Conservation (phyloP, 2,888 invertebrate genomes). For the Drosophila mimetica region DNA sequence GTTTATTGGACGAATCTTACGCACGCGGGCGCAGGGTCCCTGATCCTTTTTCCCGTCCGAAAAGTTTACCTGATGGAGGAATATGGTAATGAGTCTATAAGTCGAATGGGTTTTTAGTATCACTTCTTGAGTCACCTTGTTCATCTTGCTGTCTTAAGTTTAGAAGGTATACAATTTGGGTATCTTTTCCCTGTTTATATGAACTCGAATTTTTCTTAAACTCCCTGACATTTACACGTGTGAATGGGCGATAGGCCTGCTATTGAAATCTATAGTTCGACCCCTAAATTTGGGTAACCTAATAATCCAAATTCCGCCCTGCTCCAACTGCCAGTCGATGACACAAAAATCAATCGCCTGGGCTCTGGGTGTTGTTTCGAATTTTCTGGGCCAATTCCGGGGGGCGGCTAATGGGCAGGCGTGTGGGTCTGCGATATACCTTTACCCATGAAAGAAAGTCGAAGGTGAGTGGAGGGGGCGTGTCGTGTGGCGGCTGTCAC, state of each 20-base stretch:
- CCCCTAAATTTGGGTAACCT: constrained; percentile 42
- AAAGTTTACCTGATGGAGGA: constrained; percentile 3
- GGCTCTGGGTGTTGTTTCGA: constrained; percentile 54
- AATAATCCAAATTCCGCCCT: constrained; percentile 47
- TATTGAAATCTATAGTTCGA: constrained; percentile 10
- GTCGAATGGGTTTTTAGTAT: background rate
- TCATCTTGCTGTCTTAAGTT: background rate
- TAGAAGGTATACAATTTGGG: background rate
- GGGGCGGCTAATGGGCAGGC: constrained; percentile 29
- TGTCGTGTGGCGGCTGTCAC: constrained; percentile 41
- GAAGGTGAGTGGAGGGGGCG: constrained; percentile 7
- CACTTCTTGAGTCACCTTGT: background rate
- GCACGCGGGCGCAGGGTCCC: constrained; percentile 56
- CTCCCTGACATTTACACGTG: constrained; percentile 7
- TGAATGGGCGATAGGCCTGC: background rate
- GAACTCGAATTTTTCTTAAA: constrained; percentile 5
- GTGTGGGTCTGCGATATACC: constrained; percentile 1
- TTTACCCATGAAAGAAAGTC: constrained; percentile 6
- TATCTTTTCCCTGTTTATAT: background rate
- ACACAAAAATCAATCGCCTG: constrained; percentile 60
- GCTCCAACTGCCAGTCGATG: constrained; percentile 28
- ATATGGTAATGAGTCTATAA: too few species aligned
- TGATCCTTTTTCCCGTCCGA: constrained; percentile 4
- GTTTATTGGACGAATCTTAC: constrained; percentile 59
- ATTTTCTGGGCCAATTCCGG: constrained; percentile 72